Conservation (phyloP, 2,888 invertebrate genomes). For the Xestobium rufovillosum region DNA sequence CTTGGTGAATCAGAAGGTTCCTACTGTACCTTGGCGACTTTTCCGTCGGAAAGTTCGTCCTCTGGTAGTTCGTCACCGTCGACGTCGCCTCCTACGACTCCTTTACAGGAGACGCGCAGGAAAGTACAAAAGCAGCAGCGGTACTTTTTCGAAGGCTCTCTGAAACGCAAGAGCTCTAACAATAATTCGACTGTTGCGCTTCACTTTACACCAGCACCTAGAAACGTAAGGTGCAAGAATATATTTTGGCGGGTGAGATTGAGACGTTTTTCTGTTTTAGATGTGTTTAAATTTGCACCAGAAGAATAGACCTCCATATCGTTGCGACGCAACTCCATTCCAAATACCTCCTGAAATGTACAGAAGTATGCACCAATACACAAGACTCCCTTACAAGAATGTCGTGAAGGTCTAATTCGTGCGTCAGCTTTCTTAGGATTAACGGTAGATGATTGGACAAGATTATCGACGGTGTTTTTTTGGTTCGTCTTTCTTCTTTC, state of each 20-base stretch:
- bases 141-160: slow-evolving; percentile 26
- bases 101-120: slow-evolving; percentile 31
- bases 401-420: slow-evolving; percentile 37
- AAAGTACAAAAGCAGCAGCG: slow-evolving; percentile 27
- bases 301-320: slow-evolving; percentile 35
- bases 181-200: slow-evolving; percentile 31
- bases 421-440: slow-evolving; percentile 27
- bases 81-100: slow-evolving; percentile 32
- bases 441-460: slow-evolving; percentile 32
- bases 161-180: slow-evolving; percentile 30
- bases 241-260: neutral
- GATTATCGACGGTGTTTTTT: neutral
- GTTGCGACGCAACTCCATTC: slow-evolving; percentile 37
- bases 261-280: slow-evolving; percentile 27
- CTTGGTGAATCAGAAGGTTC: slow-evolving; percentile 57
- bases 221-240: slow-evolving; percentile 32
- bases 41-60: slow-evolving; percentile 35
- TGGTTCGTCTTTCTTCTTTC: slow-evolving; percentile 2
- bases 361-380: slow-evolving; percentile 36
- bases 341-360: slow-evolving; percentile 36
- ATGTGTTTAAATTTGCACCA: slow-evolving; percentile 38
- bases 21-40: slow-evolving; percentile 54
- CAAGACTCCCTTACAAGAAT: slow-evolving; percentile 39
- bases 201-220: slow-evolving; percentile 36
- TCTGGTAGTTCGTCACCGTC: slow-evolving; percentile 23